Evolutionary conservation across 92 coral and sea anemone genomes (phyloP), one percentile per base, ranked within the genome.

Genomic region (Porites lobata): DNA sequence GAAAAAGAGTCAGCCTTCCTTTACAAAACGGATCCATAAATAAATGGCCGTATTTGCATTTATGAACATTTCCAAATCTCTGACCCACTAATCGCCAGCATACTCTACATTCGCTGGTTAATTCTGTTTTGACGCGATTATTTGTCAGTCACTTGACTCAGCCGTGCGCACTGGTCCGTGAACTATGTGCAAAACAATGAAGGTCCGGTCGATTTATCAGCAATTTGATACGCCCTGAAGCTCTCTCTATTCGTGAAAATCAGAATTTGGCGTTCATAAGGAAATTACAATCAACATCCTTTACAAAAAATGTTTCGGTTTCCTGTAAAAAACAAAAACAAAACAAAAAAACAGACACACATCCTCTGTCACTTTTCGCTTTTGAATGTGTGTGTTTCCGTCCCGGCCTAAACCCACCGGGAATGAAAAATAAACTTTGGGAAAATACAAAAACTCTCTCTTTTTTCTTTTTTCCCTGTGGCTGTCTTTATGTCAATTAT

Each of bases 201-300:
- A 6, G 69, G 50, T 38, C 47, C 47, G 47, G 47, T 84, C 52
- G 89, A 83, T 66, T 76, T 74, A 84, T 24, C 64, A 76, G 89
- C 83, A 76, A 85, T 77, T 65, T 77, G 89, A 85, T 73, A 84
- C 87, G 72, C 87, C 87, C 87, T 73, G 14, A 84, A 73, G 75
- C 47, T 38, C 47, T 71, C 72, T 52, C 20, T n/a, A 62, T 65
- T 66, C 53, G 65, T 51, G 71, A 64, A 76, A 61, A 74, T 72
- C 59, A 83, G 56, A 56, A 59, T 57, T 29, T 63, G 80, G 80
- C 53, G 32, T 38, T 38, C 63, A 4, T 61, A 74, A 72, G 64
- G 74, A 84, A 74, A 74, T 64, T 84, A 84, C 78, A 14, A 50
- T 84, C 80, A 84, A 63, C 65, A 73, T 43, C 47, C 87, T n/a